These are phyloP conservation scores for Siniperca knerii DNA, from an alignment of 2,113 vertebrate species.

Conservation along the genomic window DNA sequence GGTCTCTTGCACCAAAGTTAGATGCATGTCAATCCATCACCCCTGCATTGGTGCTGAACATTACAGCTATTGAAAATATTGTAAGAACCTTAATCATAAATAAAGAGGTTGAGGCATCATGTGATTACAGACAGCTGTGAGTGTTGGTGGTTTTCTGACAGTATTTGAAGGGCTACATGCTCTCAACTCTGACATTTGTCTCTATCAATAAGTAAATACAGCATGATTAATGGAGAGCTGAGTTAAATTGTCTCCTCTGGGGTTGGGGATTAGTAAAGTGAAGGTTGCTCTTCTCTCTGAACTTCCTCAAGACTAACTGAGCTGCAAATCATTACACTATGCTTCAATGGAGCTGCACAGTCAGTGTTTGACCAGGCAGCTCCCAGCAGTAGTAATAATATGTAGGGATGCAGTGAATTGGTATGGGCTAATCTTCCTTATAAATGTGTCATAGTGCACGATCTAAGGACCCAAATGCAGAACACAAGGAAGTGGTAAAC, in stretches of 20 bases:
- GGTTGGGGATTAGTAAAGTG: background rate
- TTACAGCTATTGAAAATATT: background rate
- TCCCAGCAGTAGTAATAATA: background rate
- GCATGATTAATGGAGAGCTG: conserved; percentile 12
- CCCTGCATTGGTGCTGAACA: too few relatives aligned
- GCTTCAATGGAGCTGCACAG: conserved; percentile 14
- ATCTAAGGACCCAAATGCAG: too few relatives aligned
- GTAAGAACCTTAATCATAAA: background rate
- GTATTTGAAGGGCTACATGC: too few relatives aligned
- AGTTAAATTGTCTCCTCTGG: conserved; percentile 23
- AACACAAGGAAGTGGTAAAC: too few relatives aligned
- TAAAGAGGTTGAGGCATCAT: background rate
- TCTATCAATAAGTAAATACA: conserved; percentile 45
- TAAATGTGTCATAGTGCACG: too few relatives aligned
- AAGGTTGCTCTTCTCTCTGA: background rate
- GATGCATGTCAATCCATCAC: too few relatives aligned
- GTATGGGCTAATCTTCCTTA: background rate
- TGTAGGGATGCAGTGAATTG: background rate
- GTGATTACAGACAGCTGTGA: background rate
- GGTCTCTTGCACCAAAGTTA: too few relatives aligned
- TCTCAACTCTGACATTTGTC: conserved; percentile 31
- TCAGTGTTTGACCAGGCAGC: background rate
- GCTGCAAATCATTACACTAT: background rate
- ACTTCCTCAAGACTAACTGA: conserved; percentile 5
- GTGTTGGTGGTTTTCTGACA: background rate